Evolutionary conservation across 1,140 invertebrate species (phyloP).

Genomic region (Drosophila grimshawi): DNA sequence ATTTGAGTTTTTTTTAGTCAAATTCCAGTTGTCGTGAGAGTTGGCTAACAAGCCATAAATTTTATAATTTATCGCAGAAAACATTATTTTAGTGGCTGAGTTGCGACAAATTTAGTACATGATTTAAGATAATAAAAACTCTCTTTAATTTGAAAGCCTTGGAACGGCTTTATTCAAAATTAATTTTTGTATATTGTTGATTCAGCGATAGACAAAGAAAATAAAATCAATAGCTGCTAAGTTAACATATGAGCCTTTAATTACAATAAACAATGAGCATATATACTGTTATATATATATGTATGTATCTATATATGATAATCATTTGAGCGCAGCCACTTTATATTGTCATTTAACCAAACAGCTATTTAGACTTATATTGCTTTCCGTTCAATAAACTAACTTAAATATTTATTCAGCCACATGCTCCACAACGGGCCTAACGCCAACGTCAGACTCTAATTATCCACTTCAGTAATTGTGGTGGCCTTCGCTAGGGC

Average conservation of each 20-base stretch:
- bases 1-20: background rate
- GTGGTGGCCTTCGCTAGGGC: constrained; percentile 59
- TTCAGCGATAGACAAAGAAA: background rate
- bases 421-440: constrained; percentile 42
- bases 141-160: background rate
- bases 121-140: background rate
- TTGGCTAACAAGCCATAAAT: constrained; percentile 4
- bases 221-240: background rate
- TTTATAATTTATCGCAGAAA: constrained; percentile 1
- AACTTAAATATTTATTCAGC: constrained; percentile 72
- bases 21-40: background rate
- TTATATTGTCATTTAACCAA: constrained; percentile 18
- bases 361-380: constrained; percentile 10
- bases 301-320: background rate
- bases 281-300: background rate
- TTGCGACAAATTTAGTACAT: background rate
- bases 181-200: no score
- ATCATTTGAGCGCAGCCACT: background rate
- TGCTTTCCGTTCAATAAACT: constrained; percentile 66
- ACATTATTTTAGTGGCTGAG: background rate
- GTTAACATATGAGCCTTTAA: background rate
- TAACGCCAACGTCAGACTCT: constrained; percentile 59
- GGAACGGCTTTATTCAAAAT: no score
- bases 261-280: background rate
- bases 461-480: constrained; percentile 82